Conservation (phyloP, 2,888 invertebrate species). For the Ommatoiulus sabulosus region DNA sequence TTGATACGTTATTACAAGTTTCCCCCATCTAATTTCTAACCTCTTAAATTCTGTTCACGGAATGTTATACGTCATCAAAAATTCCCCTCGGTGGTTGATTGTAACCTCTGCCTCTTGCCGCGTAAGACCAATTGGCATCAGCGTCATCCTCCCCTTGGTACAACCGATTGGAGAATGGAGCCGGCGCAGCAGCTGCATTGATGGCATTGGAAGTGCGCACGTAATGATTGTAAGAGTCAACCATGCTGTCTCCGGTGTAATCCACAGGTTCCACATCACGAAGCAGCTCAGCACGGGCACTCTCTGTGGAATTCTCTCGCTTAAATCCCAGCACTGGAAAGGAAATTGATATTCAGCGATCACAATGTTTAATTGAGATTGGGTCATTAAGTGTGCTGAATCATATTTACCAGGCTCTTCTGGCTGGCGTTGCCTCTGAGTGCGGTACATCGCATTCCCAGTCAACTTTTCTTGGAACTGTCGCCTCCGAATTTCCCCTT, state of each 20-base stretch:
- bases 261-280: constrained; percentile 77
- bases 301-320: constrained; percentile 75
- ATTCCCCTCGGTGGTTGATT: constrained; percentile 81
- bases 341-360: background rate
- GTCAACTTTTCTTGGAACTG: constrained; percentile 79
- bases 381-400: background rate
- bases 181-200: too few species aligned
- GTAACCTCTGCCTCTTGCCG: constrained; percentile 69
- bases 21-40: background rate
- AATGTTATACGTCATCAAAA: constrained; percentile 83
- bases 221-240: constrained; percentile 23
- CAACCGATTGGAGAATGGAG: constrained; percentile 56
- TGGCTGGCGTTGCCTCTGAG: constrained; percentile 50
- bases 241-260: constrained; percentile 64
- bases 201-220: background rate
- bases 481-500: constrained; percentile 79
- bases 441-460: constrained; percentile 61
- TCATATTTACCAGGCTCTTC: background rate
- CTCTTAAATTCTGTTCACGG: background rate
- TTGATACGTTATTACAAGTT: background rate
- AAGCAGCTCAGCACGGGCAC: constrained; percentile 82
- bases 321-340: constrained; percentile 60
- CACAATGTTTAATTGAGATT: background rate
- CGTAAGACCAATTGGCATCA: constrained; percentile 57
- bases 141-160: constrained; percentile 64